Base-by-base conservation (phyloP, 2,113 vertebrate genomes). In the Zingel zingel region DNA sequence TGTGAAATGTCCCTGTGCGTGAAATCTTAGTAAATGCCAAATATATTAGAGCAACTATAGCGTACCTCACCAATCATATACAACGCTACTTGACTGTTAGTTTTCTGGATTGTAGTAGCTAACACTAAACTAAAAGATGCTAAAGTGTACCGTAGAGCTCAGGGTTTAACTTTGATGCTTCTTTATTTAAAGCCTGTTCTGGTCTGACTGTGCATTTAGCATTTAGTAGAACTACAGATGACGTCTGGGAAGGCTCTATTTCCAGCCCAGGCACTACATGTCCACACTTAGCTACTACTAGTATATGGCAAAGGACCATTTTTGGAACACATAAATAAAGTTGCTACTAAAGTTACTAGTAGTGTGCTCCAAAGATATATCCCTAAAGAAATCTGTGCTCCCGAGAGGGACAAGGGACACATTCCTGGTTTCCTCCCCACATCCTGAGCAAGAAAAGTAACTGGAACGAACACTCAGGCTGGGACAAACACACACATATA, bases 371-470 rank as follows among this genome's bases (percentile, higher is more conserved):
- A 70, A 65, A 79, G 75, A 88, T 61, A 79, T 48, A 27, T 65
- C 74, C 63, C 57, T 70, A 9, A 68, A 74, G 51, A 63, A 43
- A 54, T 69, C 53, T 0, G 1, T 23, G 64, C n/a, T 79, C 69
- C 58, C 43, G 0, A 16, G 53, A 66, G 77, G 62, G 68, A 74
- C 63, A 8, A 54, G 45, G 77, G 82, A 78, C 69, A 74, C 63
- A 84, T 84, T 87, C 73, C 63, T 64, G 19, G 23, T 77, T 69
- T 77, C 57, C 33, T 74, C 50, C 61, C 81, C 62, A 69, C 73
- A 74, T 48, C 72, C 48, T 1, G 2, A 43, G 64, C 69, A 81
- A 30, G 69, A 88, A 84, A 82, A 88, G 82, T 64, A 81, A 64
- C 58, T 78, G 82, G 73, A 83, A n/a, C 8, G 4, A 78, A 67